These are phyloP conservation scores for Ypsolopha sequella DNA, from an alignment of 2,888 invertebrate genomes.

Conservation along the genomic window DNA sequence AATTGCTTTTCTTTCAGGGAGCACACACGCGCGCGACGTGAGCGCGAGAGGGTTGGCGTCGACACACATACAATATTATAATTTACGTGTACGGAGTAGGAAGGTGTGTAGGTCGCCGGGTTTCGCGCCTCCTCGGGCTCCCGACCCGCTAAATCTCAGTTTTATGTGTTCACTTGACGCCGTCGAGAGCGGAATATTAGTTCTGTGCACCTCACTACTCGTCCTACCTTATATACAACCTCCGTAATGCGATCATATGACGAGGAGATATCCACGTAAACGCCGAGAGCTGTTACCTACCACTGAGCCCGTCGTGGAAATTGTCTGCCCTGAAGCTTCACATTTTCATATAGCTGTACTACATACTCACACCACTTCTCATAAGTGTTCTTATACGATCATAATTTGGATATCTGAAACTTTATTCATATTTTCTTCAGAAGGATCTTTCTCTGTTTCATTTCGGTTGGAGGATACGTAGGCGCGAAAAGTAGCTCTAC, in stretches of 20 bases:
- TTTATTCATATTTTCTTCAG: too few species aligned
- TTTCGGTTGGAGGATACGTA: too few species aligned
- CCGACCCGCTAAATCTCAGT: conserved; percentile 67
- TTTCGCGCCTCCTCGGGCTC: conserved; percentile 63
- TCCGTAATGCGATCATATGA: background rate
- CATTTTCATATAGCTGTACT: background rate
- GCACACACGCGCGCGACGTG: conserved; percentile 48
- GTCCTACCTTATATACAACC: conserved; percentile 40
- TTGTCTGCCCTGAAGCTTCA: background rate
- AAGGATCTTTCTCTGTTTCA: too few species aligned
- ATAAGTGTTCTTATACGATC: background rate
- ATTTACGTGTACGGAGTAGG: conserved; percentile 63
- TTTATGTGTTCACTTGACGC: conserved; percentile 71
- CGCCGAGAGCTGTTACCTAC: background rate
- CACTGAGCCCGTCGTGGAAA: background rate
- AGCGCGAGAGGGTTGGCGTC: conserved; percentile 62
- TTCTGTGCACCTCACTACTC: conserved; percentile 54
- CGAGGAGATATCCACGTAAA: background rate
- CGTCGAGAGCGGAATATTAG: conserved; percentile 65
- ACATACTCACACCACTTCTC: background rate
- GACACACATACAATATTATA: conserved; percentile 61
- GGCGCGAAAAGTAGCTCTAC: too few species aligned
- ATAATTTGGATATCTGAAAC: too few species aligned
- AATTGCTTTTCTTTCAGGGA: conserved; percentile 71
- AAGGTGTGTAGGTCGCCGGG: conserved; percentile 58